Conservation (phyloP, 92 coral and sea anemone genomes). For the Bergia puertoricense region DNA sequence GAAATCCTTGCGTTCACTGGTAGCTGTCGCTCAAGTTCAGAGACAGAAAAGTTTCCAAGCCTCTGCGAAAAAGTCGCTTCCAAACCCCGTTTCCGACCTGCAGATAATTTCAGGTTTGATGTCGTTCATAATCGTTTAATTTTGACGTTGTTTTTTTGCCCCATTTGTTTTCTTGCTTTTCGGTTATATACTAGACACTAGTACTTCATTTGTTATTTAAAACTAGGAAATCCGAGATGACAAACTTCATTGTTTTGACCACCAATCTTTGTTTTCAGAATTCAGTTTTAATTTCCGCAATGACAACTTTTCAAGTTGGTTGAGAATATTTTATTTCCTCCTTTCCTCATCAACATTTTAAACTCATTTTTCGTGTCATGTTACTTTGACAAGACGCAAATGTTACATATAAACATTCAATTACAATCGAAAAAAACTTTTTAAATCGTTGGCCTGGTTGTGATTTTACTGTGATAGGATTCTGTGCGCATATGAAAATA, state of each 20-base stretch:
- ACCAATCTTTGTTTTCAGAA: not conserved
- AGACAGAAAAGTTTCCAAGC: conserved; percentile 30
- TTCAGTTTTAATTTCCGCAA: too few species aligned
- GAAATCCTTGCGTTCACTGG: not conserved
- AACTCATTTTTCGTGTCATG: not conserved
- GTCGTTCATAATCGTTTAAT: not conserved
- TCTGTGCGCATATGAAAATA: too few species aligned
- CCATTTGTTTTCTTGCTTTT: not conserved
- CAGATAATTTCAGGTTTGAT: conserved; percentile 32
- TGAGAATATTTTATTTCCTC: too few species aligned
- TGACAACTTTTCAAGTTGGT: too few species aligned
- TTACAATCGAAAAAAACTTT: not conserved
- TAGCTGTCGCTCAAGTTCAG: not conserved
- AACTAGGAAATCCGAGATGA: not conserved
- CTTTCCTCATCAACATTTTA: not conserved
- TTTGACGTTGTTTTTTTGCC: not conserved
- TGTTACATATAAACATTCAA: too few species aligned
- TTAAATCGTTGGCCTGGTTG: not conserved
- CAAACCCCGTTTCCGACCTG: not conserved
- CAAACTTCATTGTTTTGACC: not conserved
- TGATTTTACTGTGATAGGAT: not conserved
- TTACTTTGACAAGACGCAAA: not conserved
- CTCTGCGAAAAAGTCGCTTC: not conserved
- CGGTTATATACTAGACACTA: too few species aligned
- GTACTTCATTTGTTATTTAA: too few species aligned